Evolutionary conservation across 2,113 vertebrate genomes (phyloP).

Genomic region (Campylomormyrus tamandua): DNA sequence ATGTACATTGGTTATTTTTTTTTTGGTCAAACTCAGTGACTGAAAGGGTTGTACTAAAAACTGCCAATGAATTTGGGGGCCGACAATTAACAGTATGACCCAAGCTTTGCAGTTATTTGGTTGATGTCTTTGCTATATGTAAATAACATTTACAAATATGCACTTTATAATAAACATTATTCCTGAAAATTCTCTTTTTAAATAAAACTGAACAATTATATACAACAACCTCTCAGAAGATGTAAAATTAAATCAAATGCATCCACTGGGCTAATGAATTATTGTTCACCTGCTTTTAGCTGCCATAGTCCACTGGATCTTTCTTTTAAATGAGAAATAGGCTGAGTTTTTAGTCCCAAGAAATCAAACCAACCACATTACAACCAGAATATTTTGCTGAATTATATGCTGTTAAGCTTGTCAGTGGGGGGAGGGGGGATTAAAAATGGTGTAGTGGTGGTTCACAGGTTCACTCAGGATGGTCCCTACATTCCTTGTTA

Average conservation of each 20-base stretch:
- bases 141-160: neutral
- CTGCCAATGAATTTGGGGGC: neutral
- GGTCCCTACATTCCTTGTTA: neutral
- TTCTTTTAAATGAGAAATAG: neutral
- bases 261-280: neutral
- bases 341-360: neutral
- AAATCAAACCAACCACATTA: neutral
- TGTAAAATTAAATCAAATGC: neutral
- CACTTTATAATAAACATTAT: neutral
- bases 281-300: neutral
- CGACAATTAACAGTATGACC: neutral
- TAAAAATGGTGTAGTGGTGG: too few relatives aligned
- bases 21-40: too few relatives aligned
- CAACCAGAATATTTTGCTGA: too few relatives aligned
- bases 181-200: neutral
- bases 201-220: neutral
- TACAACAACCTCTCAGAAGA: neutral
- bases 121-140: neutral
- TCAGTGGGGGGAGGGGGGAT: too few relatives aligned
- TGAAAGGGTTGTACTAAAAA: neutral
- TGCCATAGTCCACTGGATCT: neutral
- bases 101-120: neutral
- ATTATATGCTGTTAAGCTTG: too few relatives aligned
- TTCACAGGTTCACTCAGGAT: neutral
- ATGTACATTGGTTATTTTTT: too few relatives aligned